Percentiles rank a stretch among this genome's conserved stretches.
Conservation (phyloP, 1,140 invertebrate genomes). For the Eumaeus atala region DNA sequence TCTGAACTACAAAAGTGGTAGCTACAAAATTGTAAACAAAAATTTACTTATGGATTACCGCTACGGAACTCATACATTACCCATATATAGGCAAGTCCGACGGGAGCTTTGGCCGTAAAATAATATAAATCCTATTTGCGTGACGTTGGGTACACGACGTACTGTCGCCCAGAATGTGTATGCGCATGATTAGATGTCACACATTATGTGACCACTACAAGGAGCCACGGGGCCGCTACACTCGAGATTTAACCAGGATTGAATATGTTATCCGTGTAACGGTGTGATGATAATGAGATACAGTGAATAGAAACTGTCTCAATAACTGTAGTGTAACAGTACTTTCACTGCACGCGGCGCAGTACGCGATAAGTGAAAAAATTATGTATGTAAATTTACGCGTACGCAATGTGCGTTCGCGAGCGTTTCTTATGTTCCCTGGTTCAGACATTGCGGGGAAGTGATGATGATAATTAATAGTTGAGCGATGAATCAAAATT, state of each 20-base stretch:
- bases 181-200: too few species aligned
- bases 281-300: background rate
- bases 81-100: too few species aligned
- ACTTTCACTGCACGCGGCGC: background rate
- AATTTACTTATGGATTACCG: too few species aligned
- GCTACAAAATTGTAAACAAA: too few species aligned
- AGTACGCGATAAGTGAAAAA: conserved; percentile 2
- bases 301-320: background rate
- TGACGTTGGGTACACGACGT: too few species aligned
- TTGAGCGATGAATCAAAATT: too few species aligned
- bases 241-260: background rate
- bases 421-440: background rate
- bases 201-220: background rate
- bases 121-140: too few species aligned
- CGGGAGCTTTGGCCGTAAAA: too few species aligned
- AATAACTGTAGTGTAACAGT: background rate
- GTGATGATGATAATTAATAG: background rate
- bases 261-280: background rate
- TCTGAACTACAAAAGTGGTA: too few species aligned
- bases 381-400: conserved; percentile 1
- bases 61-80: too few species aligned
- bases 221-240: background rate
- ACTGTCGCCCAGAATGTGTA: too few species aligned
- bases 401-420: too few species aligned
- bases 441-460: background rate